Percentiles rank a stretch among this genome's conserved stretches.
phyloP scores from a whole-genome alignment of 2,888 invertebrate species.

The Globia sparganii region DNA sequence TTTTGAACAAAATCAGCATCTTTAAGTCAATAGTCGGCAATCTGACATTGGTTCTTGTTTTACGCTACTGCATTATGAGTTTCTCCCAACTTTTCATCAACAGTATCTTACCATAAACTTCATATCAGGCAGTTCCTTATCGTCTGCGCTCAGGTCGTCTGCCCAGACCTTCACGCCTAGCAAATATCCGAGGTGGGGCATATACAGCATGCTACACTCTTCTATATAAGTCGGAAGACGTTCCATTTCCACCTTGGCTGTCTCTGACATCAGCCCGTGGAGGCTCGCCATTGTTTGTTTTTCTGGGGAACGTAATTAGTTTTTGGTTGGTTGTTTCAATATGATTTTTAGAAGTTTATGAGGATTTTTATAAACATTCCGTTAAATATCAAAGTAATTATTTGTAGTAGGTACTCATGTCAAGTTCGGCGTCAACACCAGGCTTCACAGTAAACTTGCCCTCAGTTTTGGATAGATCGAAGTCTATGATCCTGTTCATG shows the following conservation, averaged over 20 bases:
- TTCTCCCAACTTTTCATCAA: neutral
- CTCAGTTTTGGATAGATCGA: constrained; percentile 90
- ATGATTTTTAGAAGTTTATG: neutral
- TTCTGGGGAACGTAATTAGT: constrained; percentile 31
- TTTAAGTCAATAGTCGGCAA: neutral
- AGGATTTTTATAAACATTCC: neutral
- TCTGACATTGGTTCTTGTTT: neutral
- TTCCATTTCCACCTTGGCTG: constrained; percentile 93
- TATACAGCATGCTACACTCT: constrained; percentile 92
- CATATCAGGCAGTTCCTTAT: constrained; percentile 91
- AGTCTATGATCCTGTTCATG: constrained; percentile 94
- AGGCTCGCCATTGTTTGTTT: constrained; percentile 93
- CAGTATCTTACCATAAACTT: constrained; percentile 92
- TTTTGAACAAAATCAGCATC: neutral
- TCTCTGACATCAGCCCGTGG: constrained; percentile 93
- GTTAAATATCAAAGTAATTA: neutral
- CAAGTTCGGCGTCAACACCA: constrained; percentile 94
- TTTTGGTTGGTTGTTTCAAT: neutral
- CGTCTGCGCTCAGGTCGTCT: constrained; percentile 87
- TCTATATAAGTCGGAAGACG: constrained; percentile 92
- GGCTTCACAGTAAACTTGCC: constrained; percentile 93
- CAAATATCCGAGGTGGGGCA: constrained; percentile 95
- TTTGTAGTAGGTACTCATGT: constrained; percentile 90
- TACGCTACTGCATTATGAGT: neutral
- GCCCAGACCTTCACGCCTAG: constrained; percentile 93